Conservation (phyloP, 1,140 invertebrate genomes). For the Pseudomyrmex sp. region DNA sequence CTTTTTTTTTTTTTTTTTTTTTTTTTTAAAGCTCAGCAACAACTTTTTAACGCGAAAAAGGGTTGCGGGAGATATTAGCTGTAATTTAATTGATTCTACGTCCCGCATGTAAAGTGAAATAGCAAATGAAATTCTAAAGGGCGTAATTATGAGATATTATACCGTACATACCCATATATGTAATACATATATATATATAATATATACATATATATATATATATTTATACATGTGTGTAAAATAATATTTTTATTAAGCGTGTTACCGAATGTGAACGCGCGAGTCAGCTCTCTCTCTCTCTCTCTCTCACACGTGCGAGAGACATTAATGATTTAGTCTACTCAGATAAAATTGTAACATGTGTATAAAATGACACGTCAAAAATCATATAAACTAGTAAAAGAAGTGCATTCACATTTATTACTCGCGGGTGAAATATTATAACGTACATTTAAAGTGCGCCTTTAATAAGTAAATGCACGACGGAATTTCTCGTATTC, state of each 20-base stretch:
- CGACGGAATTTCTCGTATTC: slow-evolving; percentile 45
- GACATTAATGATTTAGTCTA: background rate
- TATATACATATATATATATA: too few species aligned
- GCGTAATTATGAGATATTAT: background rate
- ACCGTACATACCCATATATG: too few species aligned
- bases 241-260: too few species aligned
- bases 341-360: background rate
- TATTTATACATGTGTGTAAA: too few species aligned
- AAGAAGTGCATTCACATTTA: background rate
- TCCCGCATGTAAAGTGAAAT: background rate
- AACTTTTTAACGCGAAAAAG: background rate
- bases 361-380: background rate
- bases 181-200: too few species aligned
- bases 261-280: too few species aligned
- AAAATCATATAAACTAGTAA: background rate
- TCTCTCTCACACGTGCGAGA: too few species aligned
- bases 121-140: background rate
- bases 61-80: background rate
- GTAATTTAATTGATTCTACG: background rate
- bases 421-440: background rate
- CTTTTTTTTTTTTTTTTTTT: background rate
- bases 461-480: slow-evolving; percentile 36
- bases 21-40: too few species aligned
- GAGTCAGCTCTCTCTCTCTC: too few species aligned
- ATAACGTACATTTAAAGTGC: slow-evolving; percentile 3